Percentiles rank a stretch among this genome's conserved stretches.
Conservation (phyloP, 2,797 vertebrate genomes). For the Pteropus rufus region DNA sequence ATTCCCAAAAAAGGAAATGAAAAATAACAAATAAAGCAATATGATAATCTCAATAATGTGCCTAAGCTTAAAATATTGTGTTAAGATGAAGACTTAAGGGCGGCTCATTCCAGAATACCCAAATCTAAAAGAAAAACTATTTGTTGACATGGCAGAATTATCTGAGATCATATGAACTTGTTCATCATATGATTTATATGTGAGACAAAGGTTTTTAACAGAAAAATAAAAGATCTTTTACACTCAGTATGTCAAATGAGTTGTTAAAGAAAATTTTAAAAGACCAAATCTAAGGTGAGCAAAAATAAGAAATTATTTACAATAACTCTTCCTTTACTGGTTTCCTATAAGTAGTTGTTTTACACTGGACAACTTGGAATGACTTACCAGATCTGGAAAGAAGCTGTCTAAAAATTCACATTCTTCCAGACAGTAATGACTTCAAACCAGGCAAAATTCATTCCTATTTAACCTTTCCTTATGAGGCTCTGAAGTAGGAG, state of each 20-base stretch:
- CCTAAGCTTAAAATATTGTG: background rate
- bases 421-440: background rate
- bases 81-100: background rate
- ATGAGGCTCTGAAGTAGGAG: background rate
- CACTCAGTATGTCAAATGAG: background rate
- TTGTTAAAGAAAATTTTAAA: background rate
- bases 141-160: background rate
- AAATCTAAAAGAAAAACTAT: background rate
- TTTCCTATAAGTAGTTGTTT: background rate
- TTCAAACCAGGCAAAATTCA: slow-evolving; percentile 19
- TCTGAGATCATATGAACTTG: background rate
- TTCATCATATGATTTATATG: background rate
- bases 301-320: slow-evolving; percentile 19
- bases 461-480: background rate
- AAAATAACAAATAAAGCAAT: slow-evolving; percentile 17
- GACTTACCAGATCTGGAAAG: background rate
- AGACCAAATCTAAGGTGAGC: background rate
- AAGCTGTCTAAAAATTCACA: background rate
- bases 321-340: background rate
- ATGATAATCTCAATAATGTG: background rate
- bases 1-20: background rate
- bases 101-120: background rate
- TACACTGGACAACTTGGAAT: background rate
- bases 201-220: background rate
- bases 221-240: background rate